phyloP scores from a whole-genome alignment of 2,888 invertebrate genomes.

The Cyrtodaria siliqua region DNA sequence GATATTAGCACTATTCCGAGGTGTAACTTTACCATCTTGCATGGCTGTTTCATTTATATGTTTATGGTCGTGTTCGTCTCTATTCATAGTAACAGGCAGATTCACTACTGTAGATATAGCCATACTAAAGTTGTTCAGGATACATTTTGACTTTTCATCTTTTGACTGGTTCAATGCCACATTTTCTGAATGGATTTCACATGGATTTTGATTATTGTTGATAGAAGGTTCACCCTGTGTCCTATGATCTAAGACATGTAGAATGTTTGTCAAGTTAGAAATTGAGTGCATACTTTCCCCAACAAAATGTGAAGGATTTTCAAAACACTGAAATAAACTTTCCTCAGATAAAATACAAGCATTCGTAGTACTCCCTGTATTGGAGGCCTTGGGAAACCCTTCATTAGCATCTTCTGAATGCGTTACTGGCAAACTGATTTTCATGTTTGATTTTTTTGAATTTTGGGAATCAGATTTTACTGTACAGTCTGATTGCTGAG shows the following conservation, averaged over 20 bases:
- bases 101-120: no score
- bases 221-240: no score
- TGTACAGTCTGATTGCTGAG: conserved; percentile 27
- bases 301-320: conserved; percentile 31
- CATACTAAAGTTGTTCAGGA: no score
- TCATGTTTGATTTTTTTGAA: background rate
- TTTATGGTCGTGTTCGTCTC: no score
- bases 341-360: conserved; percentile 39
- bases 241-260: conserved; percentile 36
- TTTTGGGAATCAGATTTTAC: no score
- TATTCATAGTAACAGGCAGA: no score
- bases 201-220: no score
- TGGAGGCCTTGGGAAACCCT: conserved; percentile 30
- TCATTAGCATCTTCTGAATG: conserved; percentile 61
- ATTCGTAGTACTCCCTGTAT: background rate
- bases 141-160: background rate
- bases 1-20: no score
- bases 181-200: no score
- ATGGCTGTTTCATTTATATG: no score
- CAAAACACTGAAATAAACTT: conserved; percentile 52
- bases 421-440: conserved; percentile 42
- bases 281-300: conserved; percentile 44
- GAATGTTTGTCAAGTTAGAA: conserved; percentile 60
- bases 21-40: no score
- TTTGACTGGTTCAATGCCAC: background rate